Base-by-base conservation (phyloP, 2,113 vertebrate genomes). In the Cacatua alba region DNA sequence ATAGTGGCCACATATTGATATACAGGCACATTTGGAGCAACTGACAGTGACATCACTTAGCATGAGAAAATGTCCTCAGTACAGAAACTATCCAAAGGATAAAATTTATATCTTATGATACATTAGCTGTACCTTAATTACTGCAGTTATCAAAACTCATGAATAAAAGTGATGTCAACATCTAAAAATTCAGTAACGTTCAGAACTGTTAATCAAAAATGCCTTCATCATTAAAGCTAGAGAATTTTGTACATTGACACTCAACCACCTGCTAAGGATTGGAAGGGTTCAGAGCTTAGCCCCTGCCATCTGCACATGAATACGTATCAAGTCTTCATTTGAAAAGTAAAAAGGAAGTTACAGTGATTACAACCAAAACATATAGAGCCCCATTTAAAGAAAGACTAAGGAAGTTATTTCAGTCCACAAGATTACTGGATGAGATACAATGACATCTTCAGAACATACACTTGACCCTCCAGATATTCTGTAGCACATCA, bases 281-380 rank as follows among this genome's bases (percentile, higher is more conserved):
- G 74, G 60, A 93, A 95, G 21, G 13, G 39, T 51, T 88, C 91
- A 91, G 57, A 86, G 55, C 67, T 26, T 2, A 82, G 57, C 4
- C 35, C 51, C 64, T 86, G 82, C 69, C 84, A 89, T 82, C 83
- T 92, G 89, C 87, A 91, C 24, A 64, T 89, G 88, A 86, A 84
- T 89, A 95, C 31, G 24, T 51, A 89, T 72, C 62, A 81, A 52
- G 48, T 13, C 13, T 44, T 92, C 57, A 52, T 75, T 10, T 70
- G 35, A 83, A 69, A 21, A 75, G 60, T 16, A 48, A 68, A 59
- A 79, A 75, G 35, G 33, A 43, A 55, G 33, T 70, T 70, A 37
- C 17, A 88, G 39, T 12, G 62, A 60, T 64, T 60, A 71, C 39
- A 89, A 48, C 69, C 67, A 17, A 68, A 68, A 48, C 46, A 67